Evolutionary conservation across 2,888 invertebrate species (phyloP).

Genomic region (Myathropa florea): DNA sequence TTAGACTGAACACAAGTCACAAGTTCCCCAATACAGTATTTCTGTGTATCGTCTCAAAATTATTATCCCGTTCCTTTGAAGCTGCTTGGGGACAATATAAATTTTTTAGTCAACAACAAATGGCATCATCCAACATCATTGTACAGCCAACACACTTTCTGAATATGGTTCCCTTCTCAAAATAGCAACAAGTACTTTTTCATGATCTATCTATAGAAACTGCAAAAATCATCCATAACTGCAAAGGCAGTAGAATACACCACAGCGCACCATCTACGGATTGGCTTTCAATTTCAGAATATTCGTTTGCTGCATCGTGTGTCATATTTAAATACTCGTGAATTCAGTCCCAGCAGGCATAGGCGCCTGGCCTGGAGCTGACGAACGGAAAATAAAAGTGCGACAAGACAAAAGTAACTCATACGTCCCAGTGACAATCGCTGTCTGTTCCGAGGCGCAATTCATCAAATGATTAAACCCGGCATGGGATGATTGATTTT

Average conservation of each 20-base stretch:
- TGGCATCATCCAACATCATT: background rate
- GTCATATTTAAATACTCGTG: background rate
- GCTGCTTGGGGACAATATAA: too few species aligned
- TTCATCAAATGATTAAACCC: constrained; percentile 14
- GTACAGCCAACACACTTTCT: background rate
- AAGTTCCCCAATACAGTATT: too few species aligned
- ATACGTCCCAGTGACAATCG: constrained; percentile 60
- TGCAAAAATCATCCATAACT: background rate
- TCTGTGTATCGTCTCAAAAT: too few species aligned
- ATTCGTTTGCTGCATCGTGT: background rate
- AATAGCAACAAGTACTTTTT: background rate
- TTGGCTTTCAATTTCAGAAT: background rate
- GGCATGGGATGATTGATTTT: constrained; percentile 9
- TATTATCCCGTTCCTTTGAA: too few species aligned
- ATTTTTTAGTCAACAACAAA: background rate
- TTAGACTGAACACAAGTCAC: too few species aligned
- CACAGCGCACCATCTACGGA: background rate
- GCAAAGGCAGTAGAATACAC: background rate
- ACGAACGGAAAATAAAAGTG: constrained; percentile 2
- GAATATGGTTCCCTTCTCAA: background rate
- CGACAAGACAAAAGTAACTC: constrained; percentile 26
- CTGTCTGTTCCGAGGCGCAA: constrained; percentile 16
- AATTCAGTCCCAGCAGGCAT: background rate
- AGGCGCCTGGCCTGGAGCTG: constrained; percentile 7
- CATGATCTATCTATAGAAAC: background rate